phyloP scores from a whole-genome alignment of 1,140 invertebrate species.

The Magallana gigas region DNA sequence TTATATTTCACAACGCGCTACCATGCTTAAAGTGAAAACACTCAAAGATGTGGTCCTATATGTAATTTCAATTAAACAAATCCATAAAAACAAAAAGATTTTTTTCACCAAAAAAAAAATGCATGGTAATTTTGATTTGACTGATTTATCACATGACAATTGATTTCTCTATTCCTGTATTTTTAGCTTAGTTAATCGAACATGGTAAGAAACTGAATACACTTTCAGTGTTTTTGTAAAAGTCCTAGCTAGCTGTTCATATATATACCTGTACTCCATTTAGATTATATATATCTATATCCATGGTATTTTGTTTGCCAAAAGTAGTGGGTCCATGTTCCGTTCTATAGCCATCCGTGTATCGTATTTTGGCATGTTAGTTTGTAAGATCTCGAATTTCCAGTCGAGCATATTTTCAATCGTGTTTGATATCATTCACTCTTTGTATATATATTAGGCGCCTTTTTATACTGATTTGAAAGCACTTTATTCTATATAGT shows the following conservation, averaged over 20 bases:
- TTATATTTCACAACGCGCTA: too few relatives aligned
- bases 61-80: too few relatives aligned
- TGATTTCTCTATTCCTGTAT: neutral
- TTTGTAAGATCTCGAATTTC: neutral
- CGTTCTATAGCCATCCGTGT: neutral
- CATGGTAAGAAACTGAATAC: conserved; percentile 67
- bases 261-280: neutral
- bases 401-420: neutral
- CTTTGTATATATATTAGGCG: neutral
- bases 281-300: neutral
- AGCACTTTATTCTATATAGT: conserved; percentile 16
- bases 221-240: neutral
- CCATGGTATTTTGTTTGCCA: neutral
- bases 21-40: too few relatives aligned
- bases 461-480: neutral
- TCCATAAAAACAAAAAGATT: too few relatives aligned
- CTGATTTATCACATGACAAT: too few relatives aligned
- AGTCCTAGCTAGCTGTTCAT: neutral
- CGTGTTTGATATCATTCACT: neutral
- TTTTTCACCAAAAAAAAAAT: too few relatives aligned
- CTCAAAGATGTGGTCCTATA: too few relatives aligned
- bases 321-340: neutral
- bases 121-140: too few relatives aligned
- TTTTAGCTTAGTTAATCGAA: conserved; percentile 66
- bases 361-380: conserved; percentile 5